phyloP scores from a whole-genome alignment of 2,113 vertebrate genomes.

The Echinops telfairi region DNA sequence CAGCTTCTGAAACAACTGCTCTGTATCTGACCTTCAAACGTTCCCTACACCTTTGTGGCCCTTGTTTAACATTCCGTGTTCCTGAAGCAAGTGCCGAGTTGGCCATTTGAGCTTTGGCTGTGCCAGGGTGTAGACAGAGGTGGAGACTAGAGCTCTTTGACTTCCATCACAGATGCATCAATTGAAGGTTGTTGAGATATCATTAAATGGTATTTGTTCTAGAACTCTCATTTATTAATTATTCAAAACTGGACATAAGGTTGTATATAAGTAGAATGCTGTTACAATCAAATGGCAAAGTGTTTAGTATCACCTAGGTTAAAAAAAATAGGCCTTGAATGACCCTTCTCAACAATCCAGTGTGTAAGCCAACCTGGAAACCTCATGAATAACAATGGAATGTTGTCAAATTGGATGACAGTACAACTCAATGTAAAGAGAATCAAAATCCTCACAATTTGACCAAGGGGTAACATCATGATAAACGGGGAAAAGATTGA shows the following conservation, averaged over 20 bases:
- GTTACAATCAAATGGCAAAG: conserved; percentile 28
- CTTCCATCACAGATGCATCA: background rate
- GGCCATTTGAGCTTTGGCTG: background rate
- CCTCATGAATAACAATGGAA: no score
- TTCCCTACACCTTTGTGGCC: background rate
- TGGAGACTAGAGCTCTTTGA: background rate
- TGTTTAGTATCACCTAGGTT: no score
- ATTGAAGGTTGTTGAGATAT: background rate
- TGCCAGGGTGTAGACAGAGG: background rate
- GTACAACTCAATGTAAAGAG: no score
- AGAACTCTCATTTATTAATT: conserved; percentile 48
- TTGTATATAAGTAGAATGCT: conserved; percentile 43
- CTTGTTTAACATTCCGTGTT: conserved; percentile 30
- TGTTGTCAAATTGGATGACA: no score
- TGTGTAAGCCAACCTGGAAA: background rate
- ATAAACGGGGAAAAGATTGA: no score
- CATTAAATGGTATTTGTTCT: conserved; percentile 56
- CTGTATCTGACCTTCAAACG: conserved; percentile 10
- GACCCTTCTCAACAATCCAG: conserved; percentile 14
- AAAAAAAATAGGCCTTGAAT: conserved; percentile 29
- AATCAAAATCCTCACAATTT: no score
- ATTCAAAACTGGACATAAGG: conserved; percentile 34
- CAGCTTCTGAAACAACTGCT: background rate
- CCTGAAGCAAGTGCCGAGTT: background rate
- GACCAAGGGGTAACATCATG: no score